phyloP scores from a whole-genome alignment of 2,797 vertebrate species.

The Myotis myotis region DNA sequence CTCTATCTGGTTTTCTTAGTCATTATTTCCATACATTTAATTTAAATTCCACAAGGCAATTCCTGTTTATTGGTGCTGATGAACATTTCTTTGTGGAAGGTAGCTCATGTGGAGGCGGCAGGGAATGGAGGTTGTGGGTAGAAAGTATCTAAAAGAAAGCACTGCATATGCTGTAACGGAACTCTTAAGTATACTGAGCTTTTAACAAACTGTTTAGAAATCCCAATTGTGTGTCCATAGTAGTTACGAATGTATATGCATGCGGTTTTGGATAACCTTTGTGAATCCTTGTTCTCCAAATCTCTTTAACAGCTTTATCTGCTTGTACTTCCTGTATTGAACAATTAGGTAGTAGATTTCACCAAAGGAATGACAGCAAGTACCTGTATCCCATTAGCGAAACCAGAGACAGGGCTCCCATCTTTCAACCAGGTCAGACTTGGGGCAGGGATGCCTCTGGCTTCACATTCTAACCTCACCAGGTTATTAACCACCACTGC shows the following conservation, averaged over 20 bases:
- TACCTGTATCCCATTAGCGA: conserved; percentile 93
- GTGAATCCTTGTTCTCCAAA: background rate
- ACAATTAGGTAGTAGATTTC: background rate
- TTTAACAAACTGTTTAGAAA: background rate
- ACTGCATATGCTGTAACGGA: background rate
- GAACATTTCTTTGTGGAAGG: background rate
- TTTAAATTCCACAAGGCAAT: conserved; percentile 6
- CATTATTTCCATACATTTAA: conserved; percentile 36
- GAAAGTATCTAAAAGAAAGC: background rate
- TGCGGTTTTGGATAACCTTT: background rate
- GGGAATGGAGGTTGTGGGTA: background rate
- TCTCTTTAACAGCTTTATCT: background rate
- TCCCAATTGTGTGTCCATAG: background rate
- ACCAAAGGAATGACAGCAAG: background rate
- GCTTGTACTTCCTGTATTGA: background rate
- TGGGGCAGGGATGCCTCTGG: conserved; percentile 93
- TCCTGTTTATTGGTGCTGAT: background rate
- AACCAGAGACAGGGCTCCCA: conserved; percentile 94
- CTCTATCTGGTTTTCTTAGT: background rate
- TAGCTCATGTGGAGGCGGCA: background rate
- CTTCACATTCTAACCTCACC: conserved; percentile 93
- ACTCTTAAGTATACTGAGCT: background rate
- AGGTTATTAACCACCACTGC: conserved; percentile 94
- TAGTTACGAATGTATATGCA: background rate
- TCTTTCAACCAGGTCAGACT: conserved; percentile 98